Conservation (phyloP, 2,113 vertebrate species). For the Tamias sibiricus region DNA sequence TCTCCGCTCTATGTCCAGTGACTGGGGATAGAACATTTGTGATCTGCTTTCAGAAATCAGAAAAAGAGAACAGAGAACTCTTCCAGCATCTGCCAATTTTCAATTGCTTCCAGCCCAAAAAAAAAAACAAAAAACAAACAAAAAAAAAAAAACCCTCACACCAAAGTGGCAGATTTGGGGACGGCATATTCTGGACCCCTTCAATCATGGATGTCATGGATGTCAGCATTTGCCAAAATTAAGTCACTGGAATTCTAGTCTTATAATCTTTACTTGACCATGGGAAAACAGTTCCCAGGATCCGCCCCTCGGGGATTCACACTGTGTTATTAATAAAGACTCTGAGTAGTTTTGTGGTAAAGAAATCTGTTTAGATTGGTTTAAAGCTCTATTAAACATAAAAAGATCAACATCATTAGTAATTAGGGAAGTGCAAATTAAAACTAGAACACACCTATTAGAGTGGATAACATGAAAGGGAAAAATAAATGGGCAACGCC, state of each 20-base stretch:
- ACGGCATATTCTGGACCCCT: neutral
- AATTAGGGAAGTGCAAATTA: neutral
- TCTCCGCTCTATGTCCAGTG: too few species aligned
- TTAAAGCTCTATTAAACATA: neutral
- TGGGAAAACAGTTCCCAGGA: neutral
- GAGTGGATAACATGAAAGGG: neutral
- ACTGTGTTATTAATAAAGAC: neutral
- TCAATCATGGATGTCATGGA: neutral
- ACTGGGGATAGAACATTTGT: too few species aligned
- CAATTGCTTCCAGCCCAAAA: neutral
- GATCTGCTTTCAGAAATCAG: neutral
- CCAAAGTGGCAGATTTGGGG: neutral
- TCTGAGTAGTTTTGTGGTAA: neutral
- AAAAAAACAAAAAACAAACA: too few species aligned
- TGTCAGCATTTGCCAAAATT: neutral
- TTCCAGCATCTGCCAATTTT: neutral
- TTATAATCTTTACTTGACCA: neutral
- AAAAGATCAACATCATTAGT: neutral
- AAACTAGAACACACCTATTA: neutral
- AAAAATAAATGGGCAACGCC: neutral
- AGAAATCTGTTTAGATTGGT: neutral
- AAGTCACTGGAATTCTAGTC: neutral
- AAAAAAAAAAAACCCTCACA: neutral
- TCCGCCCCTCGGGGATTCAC: neutral
- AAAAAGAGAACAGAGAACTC: neutral